phyloP scores from a whole-genome alignment of 1,140 invertebrate genomes.

The Anoplophora glabripennis region DNA sequence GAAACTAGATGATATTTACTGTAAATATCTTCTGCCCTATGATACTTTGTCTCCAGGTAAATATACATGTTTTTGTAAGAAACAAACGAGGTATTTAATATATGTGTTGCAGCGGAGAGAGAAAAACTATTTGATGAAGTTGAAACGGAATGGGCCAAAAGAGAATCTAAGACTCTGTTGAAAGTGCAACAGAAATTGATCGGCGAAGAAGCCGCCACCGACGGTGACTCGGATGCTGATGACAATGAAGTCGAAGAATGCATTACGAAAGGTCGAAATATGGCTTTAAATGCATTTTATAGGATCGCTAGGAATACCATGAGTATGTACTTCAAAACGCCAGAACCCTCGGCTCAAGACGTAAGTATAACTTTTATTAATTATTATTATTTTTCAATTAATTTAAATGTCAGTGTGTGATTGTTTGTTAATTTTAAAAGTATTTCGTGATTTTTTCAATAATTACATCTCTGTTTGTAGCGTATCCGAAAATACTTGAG shows the following conservation, averaged over 20 bases:
- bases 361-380: slow-evolving; percentile 34
- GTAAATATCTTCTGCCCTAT: slow-evolving; percentile 90
- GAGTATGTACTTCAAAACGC: slow-evolving; percentile 73
- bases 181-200: slow-evolving; percentile 55
- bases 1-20: slow-evolving; percentile 88
- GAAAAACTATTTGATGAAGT: slow-evolving; percentile 71
- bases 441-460: too few relatives aligned
- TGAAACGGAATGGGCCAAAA: slow-evolving; percentile 70
- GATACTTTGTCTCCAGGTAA: slow-evolving; percentile 75
- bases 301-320: slow-evolving; percentile 81
- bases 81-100: slow-evolving; percentile 44
- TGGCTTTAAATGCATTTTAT: slow-evolving; percentile 79
- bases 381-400: too few relatives aligned
- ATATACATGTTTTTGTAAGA: slow-evolving; percentile 12
- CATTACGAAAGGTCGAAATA: slow-evolving; percentile 77
- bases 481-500: too few relatives aligned
- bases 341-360: slow-evolving; percentile 56
- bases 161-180: slow-evolving; percentile 54
- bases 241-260: slow-evolving; percentile 73
- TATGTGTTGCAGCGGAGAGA: slow-evolving; percentile 60
- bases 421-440: too few relatives aligned
- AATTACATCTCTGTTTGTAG: too few relatives aligned
- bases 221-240: slow-evolving; percentile 59
- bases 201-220: slow-evolving; percentile 59
- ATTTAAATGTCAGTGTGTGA: too few relatives aligned